Conservation (phyloP, 2,797 vertebrate species). For the Diplodus sargus region DNA sequence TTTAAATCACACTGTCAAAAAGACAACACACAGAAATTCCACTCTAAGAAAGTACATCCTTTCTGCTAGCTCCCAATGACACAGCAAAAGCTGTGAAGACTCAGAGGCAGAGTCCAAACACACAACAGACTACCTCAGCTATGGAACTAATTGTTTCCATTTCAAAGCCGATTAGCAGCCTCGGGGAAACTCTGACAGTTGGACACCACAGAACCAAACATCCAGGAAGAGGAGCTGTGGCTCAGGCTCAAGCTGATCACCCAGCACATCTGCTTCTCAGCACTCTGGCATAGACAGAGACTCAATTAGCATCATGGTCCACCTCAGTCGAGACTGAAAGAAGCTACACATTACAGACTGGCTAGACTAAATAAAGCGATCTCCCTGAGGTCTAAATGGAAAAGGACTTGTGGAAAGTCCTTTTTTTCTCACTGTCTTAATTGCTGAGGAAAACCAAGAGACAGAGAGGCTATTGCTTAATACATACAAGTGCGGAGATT, state of each 20-base stretch:
- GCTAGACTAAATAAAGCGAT: conserved; percentile 70
- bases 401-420: conserved; percentile 62
- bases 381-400: conserved; percentile 62
- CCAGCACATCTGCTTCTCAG: conserved; percentile 69
- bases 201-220: conserved; percentile 68
- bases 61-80: conserved; percentile 55
- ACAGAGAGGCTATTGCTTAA: conserved; percentile 60
- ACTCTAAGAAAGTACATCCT: conserved; percentile 42
- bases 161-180: conserved; percentile 79
- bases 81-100: conserved; percentile 52
- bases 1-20: conserved; percentile 18
- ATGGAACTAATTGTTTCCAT: conserved; percentile 81
- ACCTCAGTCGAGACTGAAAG: conserved; percentile 59
- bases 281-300: conserved; percentile 47
- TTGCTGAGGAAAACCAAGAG: conserved; percentile 62
- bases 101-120: conserved; percentile 46
- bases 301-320: conserved; percentile 58
- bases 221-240: conserved; percentile 60
- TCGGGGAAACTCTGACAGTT: conserved; percentile 72
- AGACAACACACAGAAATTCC: conserved; percentile 24
- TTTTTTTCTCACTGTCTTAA: conserved; percentile 54
- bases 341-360: conserved; percentile 56
- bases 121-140: conserved; percentile 66
- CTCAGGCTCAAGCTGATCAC: conserved; percentile 56
- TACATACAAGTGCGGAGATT: conserved; percentile 67